Evolutionary conservation across 2,113 vertebrate genomes (phyloP).

Genomic region (Kryptolebias marmoratus): DNA sequence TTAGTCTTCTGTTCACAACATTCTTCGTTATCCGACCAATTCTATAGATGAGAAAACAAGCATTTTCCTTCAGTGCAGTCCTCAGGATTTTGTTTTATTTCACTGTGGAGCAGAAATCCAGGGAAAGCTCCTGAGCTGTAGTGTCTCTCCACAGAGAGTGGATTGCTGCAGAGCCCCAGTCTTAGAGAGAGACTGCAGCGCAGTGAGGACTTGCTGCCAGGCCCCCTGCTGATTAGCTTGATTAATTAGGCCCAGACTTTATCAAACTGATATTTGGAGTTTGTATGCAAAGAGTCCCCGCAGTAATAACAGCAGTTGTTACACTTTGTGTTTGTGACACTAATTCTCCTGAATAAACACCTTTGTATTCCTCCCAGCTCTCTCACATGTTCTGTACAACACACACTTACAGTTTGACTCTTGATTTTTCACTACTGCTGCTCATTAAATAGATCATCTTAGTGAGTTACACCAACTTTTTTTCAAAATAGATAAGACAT

Average conservation of each 20-base stretch:
- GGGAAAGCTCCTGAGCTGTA: slow-evolving; percentile 31
- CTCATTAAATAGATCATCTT: not conserved
- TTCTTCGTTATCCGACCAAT: not conserved
- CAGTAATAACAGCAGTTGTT: slow-evolving; percentile 46
- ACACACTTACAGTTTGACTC: not conserved
- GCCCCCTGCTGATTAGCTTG: slow-evolving; percentile 64
- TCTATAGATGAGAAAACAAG: not conserved
- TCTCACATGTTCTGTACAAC: not conserved
- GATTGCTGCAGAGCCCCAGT: slow-evolving; percentile 54
- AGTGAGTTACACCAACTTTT: slow-evolving; percentile 3
- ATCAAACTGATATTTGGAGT: slow-evolving; percentile 72
- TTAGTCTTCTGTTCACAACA: not conserved
- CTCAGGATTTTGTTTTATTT: slow-evolving; percentile 20
- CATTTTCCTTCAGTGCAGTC: slow-evolving; percentile 6
- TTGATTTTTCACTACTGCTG: slow-evolving; percentile 11
- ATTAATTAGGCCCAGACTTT: slow-evolving; percentile 70
- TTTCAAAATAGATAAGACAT: not conserved
- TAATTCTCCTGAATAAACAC: slow-evolving; percentile 28
- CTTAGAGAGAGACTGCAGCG: slow-evolving; percentile 53
- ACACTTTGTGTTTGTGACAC: slow-evolving; percentile 38
- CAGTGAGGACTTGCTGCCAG: slow-evolving; percentile 53
- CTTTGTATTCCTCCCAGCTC: slow-evolving; percentile 11
- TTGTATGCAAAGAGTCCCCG: slow-evolving; percentile 57
- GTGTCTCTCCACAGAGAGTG: slow-evolving; percentile 37
- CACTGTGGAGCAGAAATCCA: slow-evolving; percentile 38